phyloP scores from a whole-genome alignment of 2,888 invertebrate genomes.

The Strigamia transsilvanica region DNA sequence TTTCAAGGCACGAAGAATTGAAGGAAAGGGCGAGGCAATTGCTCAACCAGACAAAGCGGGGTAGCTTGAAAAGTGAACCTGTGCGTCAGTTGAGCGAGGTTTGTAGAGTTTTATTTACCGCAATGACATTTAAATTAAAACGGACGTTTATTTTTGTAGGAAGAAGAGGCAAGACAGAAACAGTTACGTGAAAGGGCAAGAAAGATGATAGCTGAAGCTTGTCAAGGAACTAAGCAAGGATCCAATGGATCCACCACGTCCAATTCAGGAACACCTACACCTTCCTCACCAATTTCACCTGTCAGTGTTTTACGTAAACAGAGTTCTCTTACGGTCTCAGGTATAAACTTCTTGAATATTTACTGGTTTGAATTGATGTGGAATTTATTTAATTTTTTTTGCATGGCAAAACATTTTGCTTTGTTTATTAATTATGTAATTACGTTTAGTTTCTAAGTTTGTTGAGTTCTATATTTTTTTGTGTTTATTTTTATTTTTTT shows the following conservation, averaged over 20 bases:
- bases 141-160: conserved; percentile 63
- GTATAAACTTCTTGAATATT: conserved; percentile 53
- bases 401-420: neutral
- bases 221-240: conserved; percentile 67
- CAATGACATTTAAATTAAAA: neutral
- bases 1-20: conserved; percentile 83
- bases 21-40: conserved; percentile 83
- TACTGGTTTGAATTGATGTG: conserved; percentile 40
- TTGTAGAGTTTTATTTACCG: neutral
- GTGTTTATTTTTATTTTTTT: conserved; percentile 43
- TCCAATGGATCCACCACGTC: conserved; percentile 54
- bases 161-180: conserved; percentile 85
- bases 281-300: conserved; percentile 54
- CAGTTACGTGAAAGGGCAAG: conserved; percentile 87
- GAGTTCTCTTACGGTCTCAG: conserved; percentile 42
- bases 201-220: conserved; percentile 85
- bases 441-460: neutral
- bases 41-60: conserved; percentile 79
- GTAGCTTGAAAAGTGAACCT: conserved; percentile 64
- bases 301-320: conserved; percentile 32
- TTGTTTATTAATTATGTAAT: conserved; percentile 58
- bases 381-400: neutral
- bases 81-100: conserved; percentile 55
- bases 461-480: conserved; percentile 57
- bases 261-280: conserved; percentile 54